phyloP scores from a whole-genome alignment of 2,888 invertebrate species.

The Melinaea menophilus region DNA sequence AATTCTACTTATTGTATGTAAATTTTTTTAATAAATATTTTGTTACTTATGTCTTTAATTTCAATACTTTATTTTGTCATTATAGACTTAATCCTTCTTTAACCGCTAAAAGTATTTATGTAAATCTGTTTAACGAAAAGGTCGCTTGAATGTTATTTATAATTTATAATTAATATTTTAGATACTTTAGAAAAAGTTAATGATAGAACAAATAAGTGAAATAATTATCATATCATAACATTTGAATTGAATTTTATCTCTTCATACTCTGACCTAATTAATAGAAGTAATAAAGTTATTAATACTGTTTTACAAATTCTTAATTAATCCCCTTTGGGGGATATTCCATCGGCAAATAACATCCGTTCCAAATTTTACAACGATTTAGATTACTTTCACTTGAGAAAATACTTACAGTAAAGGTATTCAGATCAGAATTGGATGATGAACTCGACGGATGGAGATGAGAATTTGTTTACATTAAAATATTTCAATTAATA shows the following conservation, averaged over 20 bases:
- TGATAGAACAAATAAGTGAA: too few species aligned
- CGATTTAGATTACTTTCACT: slow-evolving; percentile 30
- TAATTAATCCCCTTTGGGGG: slow-evolving; percentile 29
- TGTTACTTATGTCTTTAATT: too few species aligned
- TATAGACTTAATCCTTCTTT: too few species aligned
- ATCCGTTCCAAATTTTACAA: slow-evolving; percentile 26
- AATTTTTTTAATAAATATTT: too few species aligned
- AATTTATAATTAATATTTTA: too few species aligned
- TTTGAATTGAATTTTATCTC: background rate
- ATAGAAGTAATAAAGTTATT: slow-evolving; percentile 18
- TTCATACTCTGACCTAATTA: background rate
- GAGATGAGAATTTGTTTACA: slow-evolving; percentile 18
- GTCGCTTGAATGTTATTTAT: too few species aligned
- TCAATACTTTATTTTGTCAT: too few species aligned
- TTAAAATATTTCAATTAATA: slow-evolving; percentile 13
- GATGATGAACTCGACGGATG: slow-evolving; percentile 18
- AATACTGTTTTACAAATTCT: slow-evolving; percentile 24
- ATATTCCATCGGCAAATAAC: slow-evolving; percentile 28
- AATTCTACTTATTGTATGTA: too few species aligned
- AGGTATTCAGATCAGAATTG: slow-evolving; percentile 29
- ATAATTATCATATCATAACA: background rate
- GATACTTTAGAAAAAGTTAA: too few species aligned
- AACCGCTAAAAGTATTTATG: too few species aligned
- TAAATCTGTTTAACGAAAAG: too few species aligned
- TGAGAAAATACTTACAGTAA: slow-evolving; percentile 27